Conservation (phyloP, 1,140 invertebrate genomes). For the Micrasema longulum region DNA sequence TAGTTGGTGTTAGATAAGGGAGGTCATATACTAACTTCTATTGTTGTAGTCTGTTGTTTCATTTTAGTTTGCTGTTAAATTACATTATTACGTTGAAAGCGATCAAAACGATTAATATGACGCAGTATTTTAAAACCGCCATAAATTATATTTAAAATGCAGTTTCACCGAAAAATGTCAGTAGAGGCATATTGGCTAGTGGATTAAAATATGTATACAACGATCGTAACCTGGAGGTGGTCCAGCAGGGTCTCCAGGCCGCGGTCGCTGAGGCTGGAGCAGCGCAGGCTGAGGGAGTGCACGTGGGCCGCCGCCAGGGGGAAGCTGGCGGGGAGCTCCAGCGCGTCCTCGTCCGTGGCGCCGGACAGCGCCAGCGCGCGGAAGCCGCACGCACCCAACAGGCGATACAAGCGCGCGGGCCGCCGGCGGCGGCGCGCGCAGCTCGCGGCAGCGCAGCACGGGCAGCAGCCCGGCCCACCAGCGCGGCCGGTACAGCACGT, state of each 20-base stretch:
- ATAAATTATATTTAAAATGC: no score
- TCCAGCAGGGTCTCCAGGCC: conserved; percentile 88
- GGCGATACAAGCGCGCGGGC: conserved; percentile 81
- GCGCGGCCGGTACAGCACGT: conserved; percentile 84
- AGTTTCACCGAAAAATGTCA: no score
- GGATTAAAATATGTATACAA: no score
- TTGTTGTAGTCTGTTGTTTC: no score
- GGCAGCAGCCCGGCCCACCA: conserved; percentile 89
- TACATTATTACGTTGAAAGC: no score
- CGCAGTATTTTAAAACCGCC: no score
- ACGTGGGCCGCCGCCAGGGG: conserved; percentile 85
- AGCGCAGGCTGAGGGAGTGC: conserved; percentile 83
- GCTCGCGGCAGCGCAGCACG: conserved; percentile 84
- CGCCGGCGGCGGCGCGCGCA: conserved; percentile 73
- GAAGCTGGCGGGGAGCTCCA: conserved; percentile 87
- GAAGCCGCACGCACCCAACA: conserved; percentile 88
- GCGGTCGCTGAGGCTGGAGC: conserved; percentile 89
- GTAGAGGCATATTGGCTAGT: no score
- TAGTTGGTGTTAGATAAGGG: no score
- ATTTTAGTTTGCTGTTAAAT: no score
- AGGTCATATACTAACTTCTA: no score
- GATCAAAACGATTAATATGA: no score
- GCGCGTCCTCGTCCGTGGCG: conserved; percentile 88
- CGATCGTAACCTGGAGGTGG: conserved; percentile 79
- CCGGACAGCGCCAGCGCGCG: conserved; percentile 85